Percentiles rank a stretch among this genome's conserved stretches.
These are phyloP conservation scores for Apis dorsata DNA, from an alignment of 1,140 invertebrate species.

Conservation along the genomic window DNA sequence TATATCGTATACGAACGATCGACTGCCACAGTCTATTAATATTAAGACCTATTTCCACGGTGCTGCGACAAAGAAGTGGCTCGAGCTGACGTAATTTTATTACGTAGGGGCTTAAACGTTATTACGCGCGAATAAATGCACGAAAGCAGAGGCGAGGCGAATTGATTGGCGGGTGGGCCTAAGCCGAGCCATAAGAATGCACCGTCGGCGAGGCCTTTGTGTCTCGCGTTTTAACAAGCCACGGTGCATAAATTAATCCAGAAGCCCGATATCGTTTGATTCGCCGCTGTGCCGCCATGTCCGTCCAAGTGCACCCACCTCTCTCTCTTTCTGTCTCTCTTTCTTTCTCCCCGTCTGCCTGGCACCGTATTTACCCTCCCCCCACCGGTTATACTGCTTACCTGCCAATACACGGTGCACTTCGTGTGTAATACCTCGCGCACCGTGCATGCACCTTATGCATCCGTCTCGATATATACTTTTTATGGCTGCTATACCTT, in stretches of 20 bases:
- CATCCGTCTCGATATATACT: slow-evolving; percentile 71
- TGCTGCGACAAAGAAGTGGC: not conserved
- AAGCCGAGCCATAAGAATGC: slow-evolving; percentile 71
- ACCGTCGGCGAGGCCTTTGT: slow-evolving; percentile 76
- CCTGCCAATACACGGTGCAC: slow-evolving; percentile 64
- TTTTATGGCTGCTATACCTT: slow-evolving; percentile 70
- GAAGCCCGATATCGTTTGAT: slow-evolving; percentile 79
- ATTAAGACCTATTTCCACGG: not conserved
- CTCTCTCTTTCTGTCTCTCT: slow-evolving; percentile 48
- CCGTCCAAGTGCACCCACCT: slow-evolving; percentile 56
- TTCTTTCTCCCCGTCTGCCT: slow-evolving; percentile 28
- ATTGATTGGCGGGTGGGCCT: slow-evolving; percentile 53
- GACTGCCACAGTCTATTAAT: not conserved
- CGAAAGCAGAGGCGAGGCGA: slow-evolving; percentile 41
- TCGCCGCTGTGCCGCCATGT: slow-evolving; percentile 72
- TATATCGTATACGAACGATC: not conserved
- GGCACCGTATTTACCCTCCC: slow-evolving; percentile 38
- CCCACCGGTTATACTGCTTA: slow-evolving; percentile 56
- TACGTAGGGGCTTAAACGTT: slow-evolving; percentile 1
- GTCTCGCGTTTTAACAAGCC: slow-evolving; percentile 79
- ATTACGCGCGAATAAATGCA: slow-evolving; percentile 35
- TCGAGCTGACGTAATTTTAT: slow-evolving; percentile 1
- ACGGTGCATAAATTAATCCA: slow-evolving; percentile 80
- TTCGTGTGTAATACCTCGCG: slow-evolving; percentile 46
- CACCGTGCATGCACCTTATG: slow-evolving; percentile 52